phyloP scores from a whole-genome alignment of 2,797 vertebrate species.

The Acomys russatus region DNA sequence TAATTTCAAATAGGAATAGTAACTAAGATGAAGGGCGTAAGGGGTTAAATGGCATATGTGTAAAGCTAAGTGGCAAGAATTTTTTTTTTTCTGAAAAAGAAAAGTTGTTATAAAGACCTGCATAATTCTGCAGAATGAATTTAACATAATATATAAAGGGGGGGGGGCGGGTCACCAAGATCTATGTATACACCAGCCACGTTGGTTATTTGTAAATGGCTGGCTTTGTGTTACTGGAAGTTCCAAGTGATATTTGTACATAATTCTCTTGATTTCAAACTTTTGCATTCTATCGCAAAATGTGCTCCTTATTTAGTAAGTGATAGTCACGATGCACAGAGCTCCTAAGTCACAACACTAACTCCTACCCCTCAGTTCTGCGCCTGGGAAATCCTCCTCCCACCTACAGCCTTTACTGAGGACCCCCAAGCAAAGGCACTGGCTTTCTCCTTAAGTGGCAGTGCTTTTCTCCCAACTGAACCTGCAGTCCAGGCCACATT shows the following conservation, averaged over 20 bases:
- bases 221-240: slow-evolving; percentile 20
- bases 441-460: background rate
- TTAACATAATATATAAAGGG: slow-evolving; percentile 11
- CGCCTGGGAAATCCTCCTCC: background rate
- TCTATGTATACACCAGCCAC: background rate
- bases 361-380: too few species aligned
- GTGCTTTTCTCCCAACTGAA: background rate
- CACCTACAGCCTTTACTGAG: background rate
- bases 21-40: background rate
- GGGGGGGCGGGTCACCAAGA: background rate
- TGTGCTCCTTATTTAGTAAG: background rate
- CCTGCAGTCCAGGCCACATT: background rate
- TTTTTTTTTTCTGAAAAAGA: slow-evolving; percentile 11
- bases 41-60: background rate
- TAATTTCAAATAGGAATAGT: background rate
- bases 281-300: background rate
- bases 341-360: background rate
- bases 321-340: background rate
- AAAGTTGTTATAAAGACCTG: background rate
- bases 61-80: slow-evolving; percentile 24
- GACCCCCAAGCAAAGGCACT: background rate
- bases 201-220: slow-evolving; percentile 23
- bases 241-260: background rate
- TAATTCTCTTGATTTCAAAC: background rate
- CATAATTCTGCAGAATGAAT: background rate